Conservation (phyloP, 2,797 vertebrate genomes). For the Spea hammondii region DNA sequence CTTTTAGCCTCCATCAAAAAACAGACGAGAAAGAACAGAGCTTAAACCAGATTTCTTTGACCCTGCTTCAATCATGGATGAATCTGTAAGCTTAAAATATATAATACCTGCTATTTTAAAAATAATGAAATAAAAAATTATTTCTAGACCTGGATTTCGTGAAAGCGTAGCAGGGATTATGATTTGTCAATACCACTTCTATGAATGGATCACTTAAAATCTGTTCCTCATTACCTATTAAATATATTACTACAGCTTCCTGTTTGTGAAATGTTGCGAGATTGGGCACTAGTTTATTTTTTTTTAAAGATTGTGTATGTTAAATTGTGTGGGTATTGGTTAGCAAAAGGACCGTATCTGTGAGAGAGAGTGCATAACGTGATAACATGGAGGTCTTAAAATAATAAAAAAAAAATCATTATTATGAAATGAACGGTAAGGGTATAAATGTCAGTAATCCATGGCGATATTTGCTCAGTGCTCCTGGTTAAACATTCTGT, state of each 20-base stretch:
- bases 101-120: slow-evolving; percentile 51
- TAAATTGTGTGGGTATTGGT: background rate
- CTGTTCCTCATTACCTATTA: background rate
- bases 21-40: slow-evolving; percentile 94
- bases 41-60: slow-evolving; percentile 99
- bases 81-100: slow-evolving; percentile 84
- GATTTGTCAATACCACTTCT: background rate
- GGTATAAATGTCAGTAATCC: background rate
- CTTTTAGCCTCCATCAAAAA: slow-evolving; percentile 94
- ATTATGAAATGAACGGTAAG: background rate
- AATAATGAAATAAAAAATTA: slow-evolving; percentile 43
- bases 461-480: slow-evolving; percentile 1
- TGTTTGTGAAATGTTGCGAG: background rate
- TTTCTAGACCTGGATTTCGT: background rate
- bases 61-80: slow-evolving; percentile 99
- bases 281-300: slow-evolving; percentile 30
- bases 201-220: too few species aligned
- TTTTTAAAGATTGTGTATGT: slow-evolving; percentile 8
- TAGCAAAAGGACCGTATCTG: background rate
- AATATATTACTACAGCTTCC: background rate
- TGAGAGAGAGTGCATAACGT: too few species aligned
- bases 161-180: background rate
- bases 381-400: slow-evolving; percentile 6
- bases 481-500: slow-evolving; percentile 3
- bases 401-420: background rate